Base-by-base conservation (phyloP, 2,113 vertebrate genomes). In the Ascaphus truei region DNA sequence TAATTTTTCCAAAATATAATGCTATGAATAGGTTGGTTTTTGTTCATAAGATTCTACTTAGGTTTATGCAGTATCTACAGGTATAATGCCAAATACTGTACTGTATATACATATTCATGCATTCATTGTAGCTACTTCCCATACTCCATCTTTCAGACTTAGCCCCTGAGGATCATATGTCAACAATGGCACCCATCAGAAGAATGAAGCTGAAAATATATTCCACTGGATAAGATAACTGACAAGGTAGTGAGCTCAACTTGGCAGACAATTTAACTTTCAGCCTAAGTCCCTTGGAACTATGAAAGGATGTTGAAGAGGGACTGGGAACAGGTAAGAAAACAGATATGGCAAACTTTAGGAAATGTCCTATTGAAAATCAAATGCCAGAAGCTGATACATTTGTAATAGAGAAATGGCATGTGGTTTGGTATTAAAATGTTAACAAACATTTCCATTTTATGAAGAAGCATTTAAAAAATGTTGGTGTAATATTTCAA, bases 251-350 rank as follows among this genome's bases (percentile, higher is more conserved):
- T 68, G 65, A 68, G 65, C 53, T 58, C 53, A 68, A 58, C 58
- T 36, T 68, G 65, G 65, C 65, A 68, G 53, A 68, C 37, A 58
- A 68, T 68, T 68, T 68, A 68, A 68, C 65, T 68, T 68, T 68
- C 65, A 68, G 41, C 10, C 53, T 58, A 48, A 58, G 29, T 68
- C 53, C 53, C 53, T 58, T 68, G 65, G 53, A 68, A 68, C 56
- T 58, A 58, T 36, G 39, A 68, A 68, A 58, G 39, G 53, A 68
- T 39, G 31, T 48, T 48, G 39, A 68, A 48, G 53, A 58, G 53
- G 57, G 53, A 68, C 53, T 47, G 39, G 48, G n/a, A 58, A 39
- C 65, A 68, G 65, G 65, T 27, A 58, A 30, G 22, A 34, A 48
- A 48, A 41, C 56, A 20, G 10, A 68, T 36, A 26, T 8, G 30